phyloP scores from a whole-genome alignment of 2,888 invertebrate species.

The Gonocerus acuteangulatus region DNA sequence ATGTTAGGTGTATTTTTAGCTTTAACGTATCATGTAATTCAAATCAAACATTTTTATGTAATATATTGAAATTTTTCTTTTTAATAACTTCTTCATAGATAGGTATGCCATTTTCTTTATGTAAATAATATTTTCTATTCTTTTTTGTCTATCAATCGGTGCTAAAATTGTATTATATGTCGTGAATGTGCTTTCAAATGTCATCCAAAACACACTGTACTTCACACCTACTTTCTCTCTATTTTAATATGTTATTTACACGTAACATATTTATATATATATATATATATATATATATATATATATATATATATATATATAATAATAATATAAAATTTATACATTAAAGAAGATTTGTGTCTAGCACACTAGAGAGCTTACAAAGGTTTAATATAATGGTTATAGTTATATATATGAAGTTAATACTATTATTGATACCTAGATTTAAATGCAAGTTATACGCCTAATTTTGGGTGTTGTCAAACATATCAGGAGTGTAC shows the following conservation, averaged over 20 bases:
- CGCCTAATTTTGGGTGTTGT: slow-evolving; percentile 20
- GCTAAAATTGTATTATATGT: too few species aligned
- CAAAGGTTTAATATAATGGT: slow-evolving; percentile 21
- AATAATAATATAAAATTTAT: slow-evolving; percentile 10
- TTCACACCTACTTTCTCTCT: slow-evolving; percentile 2
- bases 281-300: too few species aligned
- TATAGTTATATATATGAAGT: slow-evolving; percentile 17
- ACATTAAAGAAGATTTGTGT: slow-evolving; percentile 18
- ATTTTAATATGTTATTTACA: slow-evolving; percentile 15
- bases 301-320: too few species aligned
- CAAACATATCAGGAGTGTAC: slow-evolving; percentile 23
- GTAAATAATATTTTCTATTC: too few species aligned
- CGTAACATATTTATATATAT: slow-evolving; percentile 13
- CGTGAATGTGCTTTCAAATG: too few species aligned
- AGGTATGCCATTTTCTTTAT: too few species aligned
- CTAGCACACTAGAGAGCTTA: slow-evolving; percentile 27
- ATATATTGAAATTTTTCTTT: too few species aligned
- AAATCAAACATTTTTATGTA: too few species aligned
- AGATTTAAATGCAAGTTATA: slow-evolving; percentile 14
- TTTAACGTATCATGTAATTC: too few species aligned
- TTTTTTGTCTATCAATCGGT: too few species aligned
- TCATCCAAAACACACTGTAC: not conserved
- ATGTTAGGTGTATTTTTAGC: too few species aligned
- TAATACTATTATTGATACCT: slow-evolving; percentile 11
- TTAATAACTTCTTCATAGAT: too few species aligned